These are phyloP conservation scores for Papilio elwesi DNA, from an alignment of 2,888 invertebrate species.

Conservation along the genomic window DNA sequence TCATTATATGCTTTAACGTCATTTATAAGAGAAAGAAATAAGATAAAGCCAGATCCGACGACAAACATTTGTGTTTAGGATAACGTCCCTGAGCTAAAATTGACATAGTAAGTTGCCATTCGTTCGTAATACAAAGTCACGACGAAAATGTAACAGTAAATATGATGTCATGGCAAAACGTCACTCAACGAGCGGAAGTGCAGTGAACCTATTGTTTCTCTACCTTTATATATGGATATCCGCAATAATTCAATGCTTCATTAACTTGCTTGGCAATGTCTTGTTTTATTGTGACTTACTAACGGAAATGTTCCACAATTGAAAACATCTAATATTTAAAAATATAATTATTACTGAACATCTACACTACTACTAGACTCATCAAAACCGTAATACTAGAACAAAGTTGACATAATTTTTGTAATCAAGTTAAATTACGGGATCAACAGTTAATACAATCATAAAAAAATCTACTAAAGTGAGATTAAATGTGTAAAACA, in stretches of 20 bases:
- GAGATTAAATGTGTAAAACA: no score
- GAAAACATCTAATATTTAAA: neutral
- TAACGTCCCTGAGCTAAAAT: neutral
- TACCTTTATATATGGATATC: constrained; percentile 31
- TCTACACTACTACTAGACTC: neutral
- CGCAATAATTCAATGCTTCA: constrained; percentile 32
- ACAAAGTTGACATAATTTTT: no score
- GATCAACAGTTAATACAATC: no score
- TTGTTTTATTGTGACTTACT: neutral
- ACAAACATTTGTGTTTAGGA: neutral
- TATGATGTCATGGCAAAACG: constrained; percentile 13
- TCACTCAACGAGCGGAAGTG: constrained; percentile 24
- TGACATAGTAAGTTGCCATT: neutral
- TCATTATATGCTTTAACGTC: no score
- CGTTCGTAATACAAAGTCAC: neutral
- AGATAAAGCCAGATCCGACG: neutral
- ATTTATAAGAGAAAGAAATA: neutral
- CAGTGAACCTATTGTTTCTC: constrained; percentile 28
- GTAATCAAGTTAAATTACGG: no score
- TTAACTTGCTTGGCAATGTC: constrained; percentile 17
- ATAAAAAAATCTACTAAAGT: neutral
- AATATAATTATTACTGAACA: neutral
- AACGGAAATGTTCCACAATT: neutral
- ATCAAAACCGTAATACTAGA: no score
- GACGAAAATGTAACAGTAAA: constrained; percentile 26